Evolutionary conservation across 1,140 invertebrate species (phyloP), one percentile per base, ranked within the genome.

Genomic region (Brachionus rotundiformis): DNA sequence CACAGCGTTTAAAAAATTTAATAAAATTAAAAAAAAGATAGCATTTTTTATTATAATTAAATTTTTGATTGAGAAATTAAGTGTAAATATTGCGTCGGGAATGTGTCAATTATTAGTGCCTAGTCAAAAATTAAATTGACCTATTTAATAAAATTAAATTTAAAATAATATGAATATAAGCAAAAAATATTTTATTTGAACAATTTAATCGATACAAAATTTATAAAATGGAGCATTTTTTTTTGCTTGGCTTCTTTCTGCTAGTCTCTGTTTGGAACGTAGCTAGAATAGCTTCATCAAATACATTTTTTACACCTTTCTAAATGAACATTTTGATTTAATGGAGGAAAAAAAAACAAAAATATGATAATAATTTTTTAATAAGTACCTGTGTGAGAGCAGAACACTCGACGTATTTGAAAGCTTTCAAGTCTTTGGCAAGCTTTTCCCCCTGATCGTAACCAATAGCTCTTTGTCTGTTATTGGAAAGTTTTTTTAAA

Each of bases 221-320:
- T 68, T 68, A 68, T 36, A 68, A 68, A 23, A 68, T 19, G 16
- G 16, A 36, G 29, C 63, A 68, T 16, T 75, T 75, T 75, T 29
- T 29, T 23, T 47, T 47, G 10, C 4, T 27, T 6, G 13, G 4
- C 47, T 75, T 75, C 94, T 89, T 94, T 96, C 73, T 93, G 91
- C 84, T 99, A 88, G 73, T 33, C 8, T 31, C 29, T 16, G 27
- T 68, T 33, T 68, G 27, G 33, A 68, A 68, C 23, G 97, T 96
- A 75, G 97, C 97, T 83, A 99, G 88, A 86, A 99, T 99, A 44
- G 98, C 98, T 90, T 99, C 98, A 88, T 99, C 98, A 88, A 99
- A 99, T 0, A 99, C 98, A 89, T 99, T 99, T 90, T 99, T 99
- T 85, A 99, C 89, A 85, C 98, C 98, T 93, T 98, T 99, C 93